phyloP scores from a whole-genome alignment of 2,888 invertebrate genomes.

The Hoplodrina ambigua region DNA sequence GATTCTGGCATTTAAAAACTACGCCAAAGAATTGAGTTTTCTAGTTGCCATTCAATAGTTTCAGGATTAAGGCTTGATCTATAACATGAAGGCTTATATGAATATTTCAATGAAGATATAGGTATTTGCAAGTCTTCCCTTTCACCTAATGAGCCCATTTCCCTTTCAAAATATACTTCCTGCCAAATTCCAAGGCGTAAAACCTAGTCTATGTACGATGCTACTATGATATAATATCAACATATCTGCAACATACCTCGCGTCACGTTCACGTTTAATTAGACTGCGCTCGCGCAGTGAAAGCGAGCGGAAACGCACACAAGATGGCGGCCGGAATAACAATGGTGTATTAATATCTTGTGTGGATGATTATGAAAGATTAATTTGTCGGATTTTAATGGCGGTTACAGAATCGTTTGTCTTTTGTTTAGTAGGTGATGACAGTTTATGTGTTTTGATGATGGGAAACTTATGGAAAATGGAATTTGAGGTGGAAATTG shows the following conservation, averaged over 20 bases:
- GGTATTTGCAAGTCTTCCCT: background rate
- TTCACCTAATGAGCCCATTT: background rate
- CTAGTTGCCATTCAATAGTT: background rate
- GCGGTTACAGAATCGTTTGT: constrained; percentile 40
- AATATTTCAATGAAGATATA: background rate
- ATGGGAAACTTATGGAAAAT: constrained; percentile 3
- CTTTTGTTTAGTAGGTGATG: constrained; percentile 24
- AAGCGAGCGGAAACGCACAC: constrained; percentile 77
- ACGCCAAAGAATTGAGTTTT: background rate
- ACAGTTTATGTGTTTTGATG: constrained; percentile 16
- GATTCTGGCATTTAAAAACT: background rate
- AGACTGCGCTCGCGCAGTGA: constrained; percentile 74
- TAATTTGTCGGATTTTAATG: constrained; percentile 53
- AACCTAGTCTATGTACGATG: constrained; percentile 22
- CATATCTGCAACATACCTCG: constrained; percentile 47
- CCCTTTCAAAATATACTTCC: constrained; percentile 1
- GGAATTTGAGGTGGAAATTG: background rate
- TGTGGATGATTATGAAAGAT: constrained; percentile 63
- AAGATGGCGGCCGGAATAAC: constrained; percentile 68
- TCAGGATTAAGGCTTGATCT: background rate
- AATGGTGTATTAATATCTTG: constrained; percentile 67
- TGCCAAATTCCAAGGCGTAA: constrained; percentile 38
- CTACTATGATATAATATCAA: constrained; percentile 58
- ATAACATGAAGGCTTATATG: too few species aligned
- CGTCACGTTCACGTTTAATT: constrained; percentile 67